These are phyloP conservation scores for Acanthosepion pharaonis DNA, from an alignment of 2,888 invertebrate genomes.

Conservation along the genomic window DNA sequence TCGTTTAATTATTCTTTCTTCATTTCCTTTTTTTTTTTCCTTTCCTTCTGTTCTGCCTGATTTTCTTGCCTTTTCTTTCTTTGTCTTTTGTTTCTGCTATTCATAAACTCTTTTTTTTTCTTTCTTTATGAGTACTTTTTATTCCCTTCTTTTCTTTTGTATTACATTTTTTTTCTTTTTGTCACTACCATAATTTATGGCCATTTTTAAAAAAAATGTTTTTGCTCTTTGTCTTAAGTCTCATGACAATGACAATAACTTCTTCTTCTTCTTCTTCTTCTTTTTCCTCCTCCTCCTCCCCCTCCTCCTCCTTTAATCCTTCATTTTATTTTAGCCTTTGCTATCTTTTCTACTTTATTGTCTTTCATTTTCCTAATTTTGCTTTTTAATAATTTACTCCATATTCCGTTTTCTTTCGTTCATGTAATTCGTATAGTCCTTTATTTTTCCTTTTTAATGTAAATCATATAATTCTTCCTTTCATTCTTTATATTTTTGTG, in stretches of 20 bases:
- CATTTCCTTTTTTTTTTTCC: background rate
- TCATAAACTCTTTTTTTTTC: background rate
- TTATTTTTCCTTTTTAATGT: background rate
- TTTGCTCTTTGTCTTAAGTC: background rate
- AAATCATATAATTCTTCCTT: background rate
- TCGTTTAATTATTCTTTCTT: background rate
- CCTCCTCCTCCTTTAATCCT: background rate
- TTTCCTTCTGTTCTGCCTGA: background rate
- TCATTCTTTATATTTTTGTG: background rate
- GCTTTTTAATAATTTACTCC: background rate
- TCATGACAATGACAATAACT: background rate
- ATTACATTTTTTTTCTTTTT: background rate
- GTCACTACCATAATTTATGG: background rate
- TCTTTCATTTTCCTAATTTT: background rate
- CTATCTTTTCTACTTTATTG: background rate
- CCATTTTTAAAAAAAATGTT: background rate
- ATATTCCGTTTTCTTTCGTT: background rate
- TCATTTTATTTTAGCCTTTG: background rate
- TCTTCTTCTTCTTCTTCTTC: slow-evolving; percentile 40
- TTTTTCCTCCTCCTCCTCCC: background rate
- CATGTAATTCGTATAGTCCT: background rate
- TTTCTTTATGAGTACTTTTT: background rate
- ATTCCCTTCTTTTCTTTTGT: background rate
- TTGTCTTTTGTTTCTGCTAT: background rate
- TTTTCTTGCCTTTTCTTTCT: background rate